These are phyloP conservation scores for Sciurus carolinensis DNA, from an alignment of 2,797 vertebrate genomes.

Conservation along the genomic window DNA sequence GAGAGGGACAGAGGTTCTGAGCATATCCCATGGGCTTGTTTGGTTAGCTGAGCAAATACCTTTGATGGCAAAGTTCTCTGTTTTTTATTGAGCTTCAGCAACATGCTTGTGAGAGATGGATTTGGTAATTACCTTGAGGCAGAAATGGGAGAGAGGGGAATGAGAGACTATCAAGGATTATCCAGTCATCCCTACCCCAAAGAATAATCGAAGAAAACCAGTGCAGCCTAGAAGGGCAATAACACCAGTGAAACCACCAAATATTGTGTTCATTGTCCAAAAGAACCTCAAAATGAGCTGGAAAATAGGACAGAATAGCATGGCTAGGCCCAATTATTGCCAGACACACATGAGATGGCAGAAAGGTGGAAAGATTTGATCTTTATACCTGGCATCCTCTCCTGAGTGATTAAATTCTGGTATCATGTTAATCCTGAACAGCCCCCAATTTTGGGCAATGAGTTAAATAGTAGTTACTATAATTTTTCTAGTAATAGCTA, in stretches of 20 bases:
- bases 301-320: neutral
- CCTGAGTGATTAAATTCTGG: neutral
- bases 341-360: neutral
- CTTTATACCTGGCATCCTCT: neutral
- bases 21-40: neutral
- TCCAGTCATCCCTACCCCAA: neutral
- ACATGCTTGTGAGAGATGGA: neutral
- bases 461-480: neutral
- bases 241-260: neutral
- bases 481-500: conserved; percentile 3
- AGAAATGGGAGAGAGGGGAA: neutral
- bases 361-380: neutral
- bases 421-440: neutral
- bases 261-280: neutral
- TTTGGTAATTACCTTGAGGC: neutral
- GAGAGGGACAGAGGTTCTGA: neutral
- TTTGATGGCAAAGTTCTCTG: conserved; percentile 6
- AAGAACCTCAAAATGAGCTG: neutral
- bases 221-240: neutral
- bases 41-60: conserved; percentile 15
- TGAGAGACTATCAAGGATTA: neutral
- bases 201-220: neutral
- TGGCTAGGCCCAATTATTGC: neutral
- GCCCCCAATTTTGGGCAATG: neutral
- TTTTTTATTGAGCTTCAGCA: conserved; percentile 59